phyloP scores from a whole-genome alignment of 1,140 invertebrate genomes.

The Camponotus vicinus region DNA sequence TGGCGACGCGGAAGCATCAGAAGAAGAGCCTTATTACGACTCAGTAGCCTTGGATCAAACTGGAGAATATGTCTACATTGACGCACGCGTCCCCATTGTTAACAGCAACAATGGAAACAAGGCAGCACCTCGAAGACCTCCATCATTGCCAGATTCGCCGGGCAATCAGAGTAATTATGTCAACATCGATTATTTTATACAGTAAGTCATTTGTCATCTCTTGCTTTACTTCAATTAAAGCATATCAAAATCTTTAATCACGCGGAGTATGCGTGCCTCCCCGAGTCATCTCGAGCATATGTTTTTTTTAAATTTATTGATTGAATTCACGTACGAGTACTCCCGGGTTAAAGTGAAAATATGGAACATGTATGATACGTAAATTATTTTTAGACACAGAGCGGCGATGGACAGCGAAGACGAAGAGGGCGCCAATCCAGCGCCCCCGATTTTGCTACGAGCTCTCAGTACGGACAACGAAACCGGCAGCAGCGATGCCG shows the following conservation, averaged over 20 bases:
- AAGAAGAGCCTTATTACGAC: conserved; percentile 93
- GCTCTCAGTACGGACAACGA: conserved; percentile 85
- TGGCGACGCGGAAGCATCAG: conserved; percentile 86
- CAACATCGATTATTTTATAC: conserved; percentile 95
- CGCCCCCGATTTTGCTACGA: conserved; percentile 83
- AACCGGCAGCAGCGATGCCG: conserved; percentile 85
- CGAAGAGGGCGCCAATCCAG: conserved; percentile 83
- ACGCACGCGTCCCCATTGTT: conserved; percentile 87
- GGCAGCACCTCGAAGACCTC: conserved; percentile 81
- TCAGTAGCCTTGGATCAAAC: conserved; percentile 93
- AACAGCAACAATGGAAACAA: conserved; percentile 78
- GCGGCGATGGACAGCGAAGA: conserved; percentile 85
- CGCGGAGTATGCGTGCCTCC: background rate
- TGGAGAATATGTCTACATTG: conserved; percentile 92
- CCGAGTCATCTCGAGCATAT: background rate
- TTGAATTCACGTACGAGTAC: conserved; percentile 16
- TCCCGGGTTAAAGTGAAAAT: background rate
- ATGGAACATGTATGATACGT: background rate
- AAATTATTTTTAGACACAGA: conserved; percentile 79
- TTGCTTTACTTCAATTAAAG: background rate
- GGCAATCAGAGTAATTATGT: conserved; percentile 94
- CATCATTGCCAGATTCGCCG: conserved; percentile 90
- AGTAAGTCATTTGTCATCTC: conserved; percentile 87
- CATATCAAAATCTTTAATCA: background rate
- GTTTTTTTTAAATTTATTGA: background rate